Base-by-base conservation (phyloP, 2,797 vertebrate species). In the Botia almorhae region DNA sequence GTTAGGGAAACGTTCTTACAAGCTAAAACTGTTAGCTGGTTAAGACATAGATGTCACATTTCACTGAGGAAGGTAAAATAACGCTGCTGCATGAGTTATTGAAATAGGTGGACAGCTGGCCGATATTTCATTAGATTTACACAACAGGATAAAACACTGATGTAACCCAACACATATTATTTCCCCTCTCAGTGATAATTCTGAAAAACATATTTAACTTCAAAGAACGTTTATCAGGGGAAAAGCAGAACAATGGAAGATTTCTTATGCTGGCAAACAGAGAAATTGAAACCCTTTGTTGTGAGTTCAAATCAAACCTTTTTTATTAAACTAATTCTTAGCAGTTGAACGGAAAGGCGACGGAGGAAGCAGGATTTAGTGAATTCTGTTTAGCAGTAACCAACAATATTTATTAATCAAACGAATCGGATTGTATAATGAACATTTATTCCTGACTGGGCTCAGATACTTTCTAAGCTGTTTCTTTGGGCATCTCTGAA, bases 51-150 rank as follows among this genome's bases (percentile, higher is more conserved):
- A 91, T 92, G 93, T 92, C 91, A 91, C 82, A 91, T 90, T 89
- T 92, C 92, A 93, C 92, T 91, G 92, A 93, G 91, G 91, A 91
- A 85, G 85, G 83, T 90, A 90, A 90, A 88, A 85, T 33, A 33
- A 33, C 33, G 33, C 36, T 39, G 36, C 5, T 7, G 89, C 1
- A 3, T 33, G 89, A 84, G 90, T 90, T 85, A 87, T 85, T 85
- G 84, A 91, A 94, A 91, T 89, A 89, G 87, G 33, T 5, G 4
- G 33, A 92, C 93, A 94, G 92, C 91, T 93, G 93, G 84, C 85
- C 82, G 88, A 92, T 90, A 33, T 5, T 33, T 33, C 33, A 33
- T 33, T 89, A 89, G 93, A 92, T 90, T 92, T 91, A 90, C 86
- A 91, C 90, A 91, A 92, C 93, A 80, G 83, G 91, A 92, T 94